A percentile compares a stretch with the other conserved stretches of the same genome.
These are phyloP conservation scores for Aporrectodea caliginosa DNA, from an alignment of 1,140 invertebrate genomes.

Conservation along the genomic window DNA sequence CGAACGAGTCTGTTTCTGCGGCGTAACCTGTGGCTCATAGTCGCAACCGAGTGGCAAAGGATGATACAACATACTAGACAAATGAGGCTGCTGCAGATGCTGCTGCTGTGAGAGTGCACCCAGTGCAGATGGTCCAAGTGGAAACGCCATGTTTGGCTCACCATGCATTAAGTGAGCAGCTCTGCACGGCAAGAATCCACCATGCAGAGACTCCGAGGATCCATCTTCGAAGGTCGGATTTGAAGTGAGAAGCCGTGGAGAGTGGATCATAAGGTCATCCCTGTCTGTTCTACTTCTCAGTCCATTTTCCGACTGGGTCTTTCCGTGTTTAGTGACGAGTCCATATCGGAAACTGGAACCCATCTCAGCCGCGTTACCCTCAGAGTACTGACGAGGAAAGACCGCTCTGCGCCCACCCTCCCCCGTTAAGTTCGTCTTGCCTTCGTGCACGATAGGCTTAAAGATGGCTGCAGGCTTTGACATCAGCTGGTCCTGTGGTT, in stretches of 20 bases:
- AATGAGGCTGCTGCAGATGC: too few relatives aligned
- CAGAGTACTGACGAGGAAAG: background rate
- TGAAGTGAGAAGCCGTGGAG: background rate
- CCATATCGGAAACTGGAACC: background rate
- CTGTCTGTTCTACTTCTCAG: background rate
- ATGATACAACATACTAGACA: too few relatives aligned
- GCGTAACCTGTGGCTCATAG: background rate
- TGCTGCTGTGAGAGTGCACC: background rate
- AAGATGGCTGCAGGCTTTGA: background rate
- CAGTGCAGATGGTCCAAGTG: background rate
- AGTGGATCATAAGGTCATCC: background rate
- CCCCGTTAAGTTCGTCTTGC: background rate
- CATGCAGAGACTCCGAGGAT: background rate
- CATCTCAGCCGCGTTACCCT: background rate
- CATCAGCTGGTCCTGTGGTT: background rate
- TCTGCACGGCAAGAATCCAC: background rate
- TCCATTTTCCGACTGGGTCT: background rate
- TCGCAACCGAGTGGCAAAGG: background rate
- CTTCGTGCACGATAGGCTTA: background rate
- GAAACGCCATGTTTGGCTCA: background rate
- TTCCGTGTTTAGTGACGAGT: background rate
- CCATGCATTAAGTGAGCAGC: background rate
- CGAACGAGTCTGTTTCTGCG: background rate
- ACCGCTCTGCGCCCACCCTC: background rate
- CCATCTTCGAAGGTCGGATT: background rate